Evolutionary conservation across 2,113 vertebrate genomes (phyloP).

Genomic region (Hippocampus barbouri): DNA sequence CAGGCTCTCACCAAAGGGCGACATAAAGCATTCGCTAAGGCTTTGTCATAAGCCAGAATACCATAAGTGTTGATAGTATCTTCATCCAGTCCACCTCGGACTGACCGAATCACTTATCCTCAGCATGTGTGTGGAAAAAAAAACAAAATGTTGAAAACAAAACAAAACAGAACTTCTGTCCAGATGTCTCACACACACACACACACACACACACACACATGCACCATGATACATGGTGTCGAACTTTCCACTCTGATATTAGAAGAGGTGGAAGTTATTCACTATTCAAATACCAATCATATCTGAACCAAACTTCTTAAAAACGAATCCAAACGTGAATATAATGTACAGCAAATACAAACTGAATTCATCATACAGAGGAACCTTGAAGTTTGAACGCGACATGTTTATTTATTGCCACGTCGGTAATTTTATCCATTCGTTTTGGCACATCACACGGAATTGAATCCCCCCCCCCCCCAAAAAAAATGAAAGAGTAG

Average conservation of each 20-base stretch:
- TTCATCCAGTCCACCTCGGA: constrained; percentile 22
- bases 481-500: constrained; percentile 6
- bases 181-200: too few relatives aligned
- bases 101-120: neutral
- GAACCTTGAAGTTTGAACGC: neutral
- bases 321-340: neutral
- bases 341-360: neutral
- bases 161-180: too few relatives aligned
- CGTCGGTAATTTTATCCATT: constrained; percentile 22
- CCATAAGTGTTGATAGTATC: constrained; percentile 33
- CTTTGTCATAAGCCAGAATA: neutral
- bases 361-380: neutral
- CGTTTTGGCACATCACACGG: constrained; percentile 4
- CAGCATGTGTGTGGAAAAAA: too few relatives aligned
- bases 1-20: constrained; percentile 29
- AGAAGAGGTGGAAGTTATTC: too few relatives aligned
- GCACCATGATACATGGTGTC: too few relatives aligned
- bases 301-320: neutral
- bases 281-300: too few relatives aligned
- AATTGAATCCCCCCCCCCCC: constrained; percentile 6
- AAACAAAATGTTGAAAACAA: too few relatives aligned
- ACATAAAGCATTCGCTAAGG: constrained; percentile 45
- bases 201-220: too few relatives aligned
- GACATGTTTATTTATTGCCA: constrained; percentile 10
- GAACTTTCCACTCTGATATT: too few relatives aligned